Conservation (phyloP, 2,113 vertebrate species). For the Psittacula cyanocephala region DNA sequence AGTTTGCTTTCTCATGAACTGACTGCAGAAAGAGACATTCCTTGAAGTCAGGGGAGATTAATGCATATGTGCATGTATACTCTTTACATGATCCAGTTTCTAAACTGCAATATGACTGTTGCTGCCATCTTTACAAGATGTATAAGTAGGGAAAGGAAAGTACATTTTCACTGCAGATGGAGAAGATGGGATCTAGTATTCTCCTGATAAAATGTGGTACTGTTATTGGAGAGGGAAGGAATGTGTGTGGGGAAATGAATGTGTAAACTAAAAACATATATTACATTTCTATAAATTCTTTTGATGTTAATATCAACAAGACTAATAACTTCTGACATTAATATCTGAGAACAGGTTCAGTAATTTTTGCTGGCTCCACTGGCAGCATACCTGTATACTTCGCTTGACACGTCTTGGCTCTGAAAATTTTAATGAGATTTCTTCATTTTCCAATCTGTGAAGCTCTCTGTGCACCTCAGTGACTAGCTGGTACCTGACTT, state of each 20-base stretch:
- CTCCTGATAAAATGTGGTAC: not conserved
- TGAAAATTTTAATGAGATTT: conserved; percentile 20
- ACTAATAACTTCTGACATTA: not conserved
- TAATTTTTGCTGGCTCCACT: not conserved
- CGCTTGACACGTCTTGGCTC: not conserved
- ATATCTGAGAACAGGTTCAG: not conserved
- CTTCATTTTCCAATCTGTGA: not conserved
- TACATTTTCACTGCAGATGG: not conserved
- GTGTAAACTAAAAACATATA: not conserved
- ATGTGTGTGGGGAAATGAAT: not conserved
- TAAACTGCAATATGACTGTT: not conserved
- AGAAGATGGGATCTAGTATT: not conserved
- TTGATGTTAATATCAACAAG: not conserved
- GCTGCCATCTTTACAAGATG: not conserved
- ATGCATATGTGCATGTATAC: not conserved
- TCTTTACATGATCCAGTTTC: not conserved
- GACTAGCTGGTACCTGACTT: not conserved
- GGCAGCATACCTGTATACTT: not conserved
- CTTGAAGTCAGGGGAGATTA: not conserved
- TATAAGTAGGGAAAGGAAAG: not conserved
- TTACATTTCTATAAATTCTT: not conserved
- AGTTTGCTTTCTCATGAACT: not conserved
- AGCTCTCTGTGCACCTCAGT: not conserved
- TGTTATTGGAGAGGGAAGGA: not conserved
- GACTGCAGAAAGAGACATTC: not conserved